Conservation (phyloP, 1,140 invertebrate species). For the Bombyx mandarina region DNA sequence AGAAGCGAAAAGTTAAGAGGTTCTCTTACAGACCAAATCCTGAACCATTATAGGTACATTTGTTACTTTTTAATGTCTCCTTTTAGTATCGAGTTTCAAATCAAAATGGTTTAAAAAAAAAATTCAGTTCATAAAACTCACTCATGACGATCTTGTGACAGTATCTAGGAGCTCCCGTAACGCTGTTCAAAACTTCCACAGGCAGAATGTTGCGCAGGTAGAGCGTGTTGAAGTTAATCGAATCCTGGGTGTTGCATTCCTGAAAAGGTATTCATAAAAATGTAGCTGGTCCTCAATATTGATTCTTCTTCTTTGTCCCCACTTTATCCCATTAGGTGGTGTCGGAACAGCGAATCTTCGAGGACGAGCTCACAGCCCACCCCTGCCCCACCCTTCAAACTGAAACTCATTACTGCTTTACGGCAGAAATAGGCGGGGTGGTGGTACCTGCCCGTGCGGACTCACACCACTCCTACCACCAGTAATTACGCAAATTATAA, state of each 20-base stretch:
- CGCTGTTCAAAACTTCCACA: constrained; percentile 32
- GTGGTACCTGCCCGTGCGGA: too few species aligned
- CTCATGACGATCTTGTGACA: constrained; percentile 53
- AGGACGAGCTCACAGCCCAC: too few species aligned
- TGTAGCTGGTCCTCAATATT: background rate
- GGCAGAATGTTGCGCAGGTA: constrained; percentile 42
- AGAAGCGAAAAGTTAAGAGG: too few species aligned
- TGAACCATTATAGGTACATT: too few species aligned
- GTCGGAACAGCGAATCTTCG: too few species aligned
- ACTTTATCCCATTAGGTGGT: too few species aligned
- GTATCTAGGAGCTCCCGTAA: constrained; percentile 46
- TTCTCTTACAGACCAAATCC: too few species aligned
- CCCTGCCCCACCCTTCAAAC: background rate
- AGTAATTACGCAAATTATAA: too few species aligned
- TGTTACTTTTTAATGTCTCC: too few species aligned
- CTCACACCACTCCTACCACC: too few species aligned
- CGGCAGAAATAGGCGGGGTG: too few species aligned
- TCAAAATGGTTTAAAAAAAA: background rate
- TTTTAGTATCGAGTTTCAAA: too few species aligned
- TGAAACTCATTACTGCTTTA: background rate
- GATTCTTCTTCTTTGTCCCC: background rate
- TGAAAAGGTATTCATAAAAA: constrained; percentile 20
- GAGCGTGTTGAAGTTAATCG: constrained; percentile 47
- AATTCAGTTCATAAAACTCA: constrained; percentile 25
- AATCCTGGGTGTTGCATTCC: constrained; percentile 48